A percentile compares a stretch with the other conserved stretches of the same genome.
Conservation (phyloP, 2,797 vertebrate species). For the Buphagus erythrorhynchus region DNA sequence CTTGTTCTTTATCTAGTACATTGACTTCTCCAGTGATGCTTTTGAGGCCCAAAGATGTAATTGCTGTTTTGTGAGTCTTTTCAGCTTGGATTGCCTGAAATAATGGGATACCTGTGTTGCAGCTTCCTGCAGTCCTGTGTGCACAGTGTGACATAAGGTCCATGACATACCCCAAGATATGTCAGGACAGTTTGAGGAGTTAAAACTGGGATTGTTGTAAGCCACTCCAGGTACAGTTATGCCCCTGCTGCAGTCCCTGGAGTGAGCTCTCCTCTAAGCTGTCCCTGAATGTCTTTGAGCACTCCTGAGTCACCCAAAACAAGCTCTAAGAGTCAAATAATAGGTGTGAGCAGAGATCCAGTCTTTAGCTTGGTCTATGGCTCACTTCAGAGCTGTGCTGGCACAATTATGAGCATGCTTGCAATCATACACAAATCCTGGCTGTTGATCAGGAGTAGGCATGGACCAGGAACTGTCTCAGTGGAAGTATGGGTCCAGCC, state of each 20-base stretch:
- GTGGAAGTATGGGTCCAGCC: not conserved
- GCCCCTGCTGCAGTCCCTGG: not conserved
- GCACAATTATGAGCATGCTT: not conserved
- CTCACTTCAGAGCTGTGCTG: not conserved
- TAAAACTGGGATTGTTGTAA: not conserved
- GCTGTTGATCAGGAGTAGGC: not conserved
- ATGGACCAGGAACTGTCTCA: not conserved
- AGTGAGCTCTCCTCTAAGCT: not conserved
- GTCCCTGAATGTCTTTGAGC: not conserved
- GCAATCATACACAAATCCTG: not conserved
- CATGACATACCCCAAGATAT: fast-evolving
- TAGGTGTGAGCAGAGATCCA: not conserved
- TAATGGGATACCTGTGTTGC: not conserved
- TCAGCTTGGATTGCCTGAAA: not conserved
- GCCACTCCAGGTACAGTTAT: not conserved
- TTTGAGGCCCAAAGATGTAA: not conserved
- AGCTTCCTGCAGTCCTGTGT: not conserved
- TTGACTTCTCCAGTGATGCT: not conserved
- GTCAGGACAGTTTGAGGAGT: not conserved
- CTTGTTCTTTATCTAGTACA: not conserved
- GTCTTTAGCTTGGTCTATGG: not conserved
- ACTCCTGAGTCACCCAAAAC: not conserved
- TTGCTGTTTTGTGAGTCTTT: not conserved
- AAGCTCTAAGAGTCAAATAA: not conserved
- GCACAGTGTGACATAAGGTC: not conserved